Conservation (phyloP, 2,888 invertebrate genomes). For the Stenichneumon culpator region DNA sequence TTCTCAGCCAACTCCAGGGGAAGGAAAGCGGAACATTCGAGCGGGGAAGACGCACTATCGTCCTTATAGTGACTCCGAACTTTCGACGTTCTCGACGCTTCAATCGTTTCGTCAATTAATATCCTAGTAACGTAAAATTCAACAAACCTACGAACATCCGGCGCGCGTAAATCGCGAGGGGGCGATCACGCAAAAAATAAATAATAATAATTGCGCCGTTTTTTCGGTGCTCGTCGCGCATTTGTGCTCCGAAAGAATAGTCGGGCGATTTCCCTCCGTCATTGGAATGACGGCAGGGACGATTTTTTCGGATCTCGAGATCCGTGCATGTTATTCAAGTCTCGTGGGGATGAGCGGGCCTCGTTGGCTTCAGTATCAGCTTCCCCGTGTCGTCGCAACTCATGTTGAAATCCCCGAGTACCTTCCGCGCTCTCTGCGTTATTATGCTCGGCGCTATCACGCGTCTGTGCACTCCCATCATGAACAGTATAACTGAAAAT, state of each 20-base stretch:
- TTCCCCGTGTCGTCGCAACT: slow-evolving; percentile 99
- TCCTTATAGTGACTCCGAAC: slow-evolving; percentile 28
- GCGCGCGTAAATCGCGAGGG: neutral
- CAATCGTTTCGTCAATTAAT: slow-evolving; percentile 40
- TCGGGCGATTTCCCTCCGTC: slow-evolving; percentile 40
- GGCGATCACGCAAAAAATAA: neutral
- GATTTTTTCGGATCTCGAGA: slow-evolving; percentile 47
- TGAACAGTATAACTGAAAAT: slow-evolving; percentile 92
- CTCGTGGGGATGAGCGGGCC: slow-evolving; percentile 83
- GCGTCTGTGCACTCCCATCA: slow-evolving; percentile 96
- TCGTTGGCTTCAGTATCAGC: slow-evolving; percentile 94
- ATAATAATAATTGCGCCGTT: slow-evolving; percentile 8
- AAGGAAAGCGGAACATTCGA: slow-evolving; percentile 18
- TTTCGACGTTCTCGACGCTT: slow-evolving; percentile 24
- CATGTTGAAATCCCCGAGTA: slow-evolving; percentile 98
- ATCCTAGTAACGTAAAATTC: slow-evolving; percentile 28
- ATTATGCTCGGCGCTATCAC: slow-evolving; percentile 99
- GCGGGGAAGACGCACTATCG: slow-evolving; percentile 30
- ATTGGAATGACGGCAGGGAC: slow-evolving; percentile 40
- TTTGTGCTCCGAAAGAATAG: slow-evolving; percentile 38
- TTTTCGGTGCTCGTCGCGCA: slow-evolving; percentile 10
- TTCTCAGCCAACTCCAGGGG: neutral
- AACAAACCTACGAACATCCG: slow-evolving; percentile 14
- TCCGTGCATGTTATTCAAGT: slow-evolving; percentile 74
- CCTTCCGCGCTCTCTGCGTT: slow-evolving; percentile 95